These are phyloP conservation scores for Xenopus petersii DNA, from an alignment of 2,797 vertebrate genomes.

Conservation along the genomic window DNA sequence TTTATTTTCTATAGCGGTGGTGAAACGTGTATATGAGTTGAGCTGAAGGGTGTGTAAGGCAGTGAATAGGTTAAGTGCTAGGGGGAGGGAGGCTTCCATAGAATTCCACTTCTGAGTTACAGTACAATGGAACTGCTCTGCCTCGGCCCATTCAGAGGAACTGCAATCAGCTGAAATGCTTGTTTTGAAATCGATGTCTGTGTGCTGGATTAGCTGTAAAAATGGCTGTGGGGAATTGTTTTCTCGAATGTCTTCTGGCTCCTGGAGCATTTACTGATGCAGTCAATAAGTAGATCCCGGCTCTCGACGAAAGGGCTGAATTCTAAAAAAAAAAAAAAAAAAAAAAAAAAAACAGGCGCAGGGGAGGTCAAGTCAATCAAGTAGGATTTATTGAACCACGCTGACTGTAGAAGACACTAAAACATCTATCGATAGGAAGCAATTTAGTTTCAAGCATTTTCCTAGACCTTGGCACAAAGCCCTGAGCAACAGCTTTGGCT, in stretches of 20 bases:
- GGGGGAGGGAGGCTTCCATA: not conserved
- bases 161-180: conserved; percentile 47
- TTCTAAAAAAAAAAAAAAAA: conserved; percentile 52
- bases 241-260: conserved; percentile 60
- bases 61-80: conserved; percentile 13
- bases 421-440: conserved; percentile 63
- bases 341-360: conserved; percentile 51
- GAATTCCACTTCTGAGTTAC: conserved; percentile 2
- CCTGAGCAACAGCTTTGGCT: conserved; percentile 27
- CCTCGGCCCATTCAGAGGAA: conserved; percentile 35
- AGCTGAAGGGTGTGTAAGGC: not conserved
- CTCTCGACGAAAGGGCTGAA: conserved; percentile 54
- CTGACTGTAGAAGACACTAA: conserved; percentile 55
- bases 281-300: conserved; percentile 58
- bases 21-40: too few relatives aligned
- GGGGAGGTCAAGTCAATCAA: conserved; percentile 60
- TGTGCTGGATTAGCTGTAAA: conserved; percentile 48
- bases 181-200: conserved; percentile 54
- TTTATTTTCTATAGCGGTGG: too few relatives aligned
- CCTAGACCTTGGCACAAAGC: conserved; percentile 53
- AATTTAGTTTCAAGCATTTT: conserved; percentile 59
- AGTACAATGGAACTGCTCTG: conserved; percentile 13
- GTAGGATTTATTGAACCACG: conserved; percentile 59
- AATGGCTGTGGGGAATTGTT: conserved; percentile 48
- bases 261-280: conserved; percentile 54